Conservation (phyloP, 2,797 vertebrate genomes). For the Astyanax mexicanus region DNA sequence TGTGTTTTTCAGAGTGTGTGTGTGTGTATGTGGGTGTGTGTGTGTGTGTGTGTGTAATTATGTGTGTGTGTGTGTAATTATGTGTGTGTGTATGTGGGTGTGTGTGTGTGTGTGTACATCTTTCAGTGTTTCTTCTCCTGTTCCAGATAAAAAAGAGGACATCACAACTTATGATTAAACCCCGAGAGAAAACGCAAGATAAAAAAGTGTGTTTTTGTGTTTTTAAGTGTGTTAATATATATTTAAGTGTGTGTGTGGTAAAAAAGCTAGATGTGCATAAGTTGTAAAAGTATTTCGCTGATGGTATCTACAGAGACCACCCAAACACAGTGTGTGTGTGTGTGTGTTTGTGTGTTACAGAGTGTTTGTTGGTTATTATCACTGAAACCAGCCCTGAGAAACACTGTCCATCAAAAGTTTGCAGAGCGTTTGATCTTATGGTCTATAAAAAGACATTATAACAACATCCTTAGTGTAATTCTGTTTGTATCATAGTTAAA, state of each 20-base stretch:
- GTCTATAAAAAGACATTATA: too few relatives aligned
- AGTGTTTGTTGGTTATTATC: too few relatives aligned
- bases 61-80: conserved; percentile 1
- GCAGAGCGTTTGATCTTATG: too few relatives aligned
- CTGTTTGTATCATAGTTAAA: too few relatives aligned
- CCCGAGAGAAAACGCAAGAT: neutral
- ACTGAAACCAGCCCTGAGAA: neutral
- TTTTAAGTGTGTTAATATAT: too few relatives aligned
- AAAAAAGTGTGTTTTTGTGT: conserved; percentile 9
- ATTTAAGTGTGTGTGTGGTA: too few relatives aligned
- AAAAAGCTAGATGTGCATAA: neutral
- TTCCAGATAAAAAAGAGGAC: neutral
- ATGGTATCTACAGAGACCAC: neutral
- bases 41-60: conserved; percentile 1
- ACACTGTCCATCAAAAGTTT: too few relatives aligned
- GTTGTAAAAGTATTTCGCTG: conserved; percentile 4
- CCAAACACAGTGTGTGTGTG: neutral
- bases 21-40: conserved; percentile 12
- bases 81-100: conserved; percentile 4
- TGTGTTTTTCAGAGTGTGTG: too few relatives aligned
- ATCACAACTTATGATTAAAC: neutral
- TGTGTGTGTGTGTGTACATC: neutral
- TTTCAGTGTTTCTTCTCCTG: neutral
- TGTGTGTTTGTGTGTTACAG: too few relatives aligned
- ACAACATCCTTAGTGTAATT: too few relatives aligned